phyloP scores from a whole-genome alignment of 2,888 invertebrate genomes.

The Alloscopus bannaensis region DNA sequence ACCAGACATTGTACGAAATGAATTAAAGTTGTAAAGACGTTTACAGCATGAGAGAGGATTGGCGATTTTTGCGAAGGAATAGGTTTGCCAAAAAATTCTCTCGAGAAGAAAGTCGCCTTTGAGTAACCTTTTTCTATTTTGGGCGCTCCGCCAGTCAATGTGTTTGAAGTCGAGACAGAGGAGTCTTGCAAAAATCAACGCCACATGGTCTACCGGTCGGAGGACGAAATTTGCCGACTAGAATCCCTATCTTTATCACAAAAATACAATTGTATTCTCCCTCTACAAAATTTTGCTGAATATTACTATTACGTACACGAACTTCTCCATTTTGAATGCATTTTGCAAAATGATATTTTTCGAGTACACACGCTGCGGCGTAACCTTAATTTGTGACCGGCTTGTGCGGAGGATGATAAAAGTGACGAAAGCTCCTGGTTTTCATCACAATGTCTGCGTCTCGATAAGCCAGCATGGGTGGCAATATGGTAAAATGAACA shows the following conservation, averaged over 20 bases:
- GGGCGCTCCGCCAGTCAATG: slow-evolving; percentile 26
- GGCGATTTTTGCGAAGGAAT: slow-evolving; percentile 43
- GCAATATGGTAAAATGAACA: not conserved
- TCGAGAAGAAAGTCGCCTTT: slow-evolving; percentile 3
- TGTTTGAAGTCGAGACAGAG: slow-evolving; percentile 6
- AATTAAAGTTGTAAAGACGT: not conserved
- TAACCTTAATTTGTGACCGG: slow-evolving; percentile 55
- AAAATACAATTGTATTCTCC: not conserved
- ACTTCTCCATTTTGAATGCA: not conserved
- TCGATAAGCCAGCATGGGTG: slow-evolving; percentile 8
- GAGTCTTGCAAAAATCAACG: slow-evolving; percentile 41
- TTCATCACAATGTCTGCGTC: slow-evolving; percentile 46
- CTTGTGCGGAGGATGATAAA: slow-evolving; percentile 32
- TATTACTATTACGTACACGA: not conserved
- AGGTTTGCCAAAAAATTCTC: slow-evolving; percentile 59
- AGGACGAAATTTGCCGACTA: slow-evolving; percentile 44
- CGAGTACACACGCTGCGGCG: slow-evolving; percentile 18
- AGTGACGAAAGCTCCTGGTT: slow-evolving; percentile 49
- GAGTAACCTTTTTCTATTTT: slow-evolving; percentile 59
- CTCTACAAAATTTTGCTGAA: not conserved
- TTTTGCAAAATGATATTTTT: not conserved
- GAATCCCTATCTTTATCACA: not conserved
- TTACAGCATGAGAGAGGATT: slow-evolving; percentile 13
- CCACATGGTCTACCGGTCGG: slow-evolving; percentile 50
- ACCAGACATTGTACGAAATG: not conserved